These are phyloP conservation scores for Osmerus eperlanus DNA, from an alignment of 2,113 vertebrate genomes.

Conservation along the genomic window DNA sequence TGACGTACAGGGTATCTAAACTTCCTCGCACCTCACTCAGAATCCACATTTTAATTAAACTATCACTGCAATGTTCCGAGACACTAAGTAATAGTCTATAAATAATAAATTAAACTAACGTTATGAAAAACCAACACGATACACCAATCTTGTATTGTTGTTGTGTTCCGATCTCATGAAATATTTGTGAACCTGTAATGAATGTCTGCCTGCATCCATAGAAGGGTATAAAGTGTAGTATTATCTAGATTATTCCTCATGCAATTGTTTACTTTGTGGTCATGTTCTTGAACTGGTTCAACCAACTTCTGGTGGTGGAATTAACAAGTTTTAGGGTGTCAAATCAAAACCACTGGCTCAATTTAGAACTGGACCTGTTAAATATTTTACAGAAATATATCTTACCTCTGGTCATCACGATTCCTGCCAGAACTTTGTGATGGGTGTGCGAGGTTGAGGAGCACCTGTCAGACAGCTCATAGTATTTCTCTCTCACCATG, in stretches of 20 bases:
- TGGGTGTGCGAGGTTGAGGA: constrained; percentile 81
- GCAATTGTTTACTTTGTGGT: too few relatives aligned
- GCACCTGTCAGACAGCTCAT: constrained; percentile 80
- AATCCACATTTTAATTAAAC: constrained; percentile 4
- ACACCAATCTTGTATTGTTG: not conserved
- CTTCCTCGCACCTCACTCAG: not conserved
- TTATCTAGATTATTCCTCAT: too few relatives aligned
- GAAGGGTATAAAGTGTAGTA: not conserved
- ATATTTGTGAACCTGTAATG: not conserved
- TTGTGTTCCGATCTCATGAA: not conserved
- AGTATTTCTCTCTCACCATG: constrained; percentile 96
- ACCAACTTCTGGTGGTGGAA: not conserved
- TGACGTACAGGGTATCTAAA: too few relatives aligned
- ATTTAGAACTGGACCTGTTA: constrained; percentile 54
- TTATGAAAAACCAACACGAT: too few relatives aligned
- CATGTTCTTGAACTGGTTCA: too few relatives aligned
- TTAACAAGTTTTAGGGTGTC: not conserved
- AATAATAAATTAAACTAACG: too few relatives aligned
- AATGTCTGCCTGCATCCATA: not conserved
- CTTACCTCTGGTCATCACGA: constrained; percentile 99
- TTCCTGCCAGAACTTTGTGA: constrained; percentile 95
- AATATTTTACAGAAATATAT: constrained; percentile 64
- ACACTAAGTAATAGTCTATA: not conserved
- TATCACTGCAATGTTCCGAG: not conserved
- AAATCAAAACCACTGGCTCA: not conserved